Conservation (phyloP, 1,140 invertebrate genomes). For the Lepidurus apus region DNA sequence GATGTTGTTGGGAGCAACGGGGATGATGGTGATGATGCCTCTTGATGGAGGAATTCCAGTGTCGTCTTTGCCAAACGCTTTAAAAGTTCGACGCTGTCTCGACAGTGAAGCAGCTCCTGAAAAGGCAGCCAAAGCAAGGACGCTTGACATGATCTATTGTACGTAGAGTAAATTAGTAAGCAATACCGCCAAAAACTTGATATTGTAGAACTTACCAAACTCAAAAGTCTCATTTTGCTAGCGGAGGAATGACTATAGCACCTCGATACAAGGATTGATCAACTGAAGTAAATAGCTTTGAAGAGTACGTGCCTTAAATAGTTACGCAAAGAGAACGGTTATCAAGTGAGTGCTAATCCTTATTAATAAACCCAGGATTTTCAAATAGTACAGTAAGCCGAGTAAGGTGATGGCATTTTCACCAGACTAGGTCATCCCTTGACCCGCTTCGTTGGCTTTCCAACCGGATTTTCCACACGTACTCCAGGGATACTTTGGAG, state of each 20-base stretch:
- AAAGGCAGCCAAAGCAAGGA: not conserved
- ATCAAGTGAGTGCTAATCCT: not conserved
- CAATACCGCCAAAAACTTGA: not conserved
- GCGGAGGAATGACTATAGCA: not conserved
- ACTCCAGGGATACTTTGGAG: not conserved
- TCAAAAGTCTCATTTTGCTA: not conserved
- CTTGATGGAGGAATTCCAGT: not conserved
- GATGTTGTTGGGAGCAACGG: not conserved
- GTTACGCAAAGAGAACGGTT: not conserved
- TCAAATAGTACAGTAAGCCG: not conserved
- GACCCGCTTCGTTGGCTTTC: not conserved
- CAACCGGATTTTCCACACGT: conserved; percentile 4
- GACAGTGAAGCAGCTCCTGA: not conserved
- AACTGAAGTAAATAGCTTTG: not conserved
- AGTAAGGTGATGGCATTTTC: not conserved
- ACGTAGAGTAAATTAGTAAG: not conserved
- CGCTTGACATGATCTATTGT: not conserved
- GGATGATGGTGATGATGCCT: not conserved
- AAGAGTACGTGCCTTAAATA: not conserved
- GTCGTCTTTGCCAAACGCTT: not conserved
- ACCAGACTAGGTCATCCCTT: conserved; percentile 7
- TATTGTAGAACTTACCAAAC: not conserved
- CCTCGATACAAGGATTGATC: not conserved
- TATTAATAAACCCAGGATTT: not conserved
- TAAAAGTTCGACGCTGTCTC: not conserved